Evolutionary conservation across 2,797 vertebrate species (phyloP).

Genomic region (Malacoctenus gilli): DNA sequence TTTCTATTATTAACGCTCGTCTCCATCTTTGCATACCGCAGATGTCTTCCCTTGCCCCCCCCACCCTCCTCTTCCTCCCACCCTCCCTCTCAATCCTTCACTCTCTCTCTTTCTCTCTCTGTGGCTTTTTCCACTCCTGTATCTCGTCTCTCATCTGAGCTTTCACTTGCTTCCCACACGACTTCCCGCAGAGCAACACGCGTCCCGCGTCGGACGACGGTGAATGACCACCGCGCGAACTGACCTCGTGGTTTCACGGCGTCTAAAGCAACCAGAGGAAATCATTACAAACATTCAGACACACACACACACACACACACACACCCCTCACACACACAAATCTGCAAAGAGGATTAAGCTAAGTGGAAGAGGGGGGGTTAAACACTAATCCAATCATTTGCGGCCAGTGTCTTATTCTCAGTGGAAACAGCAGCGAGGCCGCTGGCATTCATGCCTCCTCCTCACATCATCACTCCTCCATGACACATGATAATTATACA

Average conservation of each 20-base stretch:
- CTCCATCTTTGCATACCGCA: conserved; percentile 47
- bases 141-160: conserved; percentile 38
- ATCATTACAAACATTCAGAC: conserved; percentile 14
- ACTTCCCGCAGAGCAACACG: conserved; percentile 31
- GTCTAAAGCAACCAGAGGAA: conserved; percentile 14
- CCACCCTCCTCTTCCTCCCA: conserved; percentile 16
- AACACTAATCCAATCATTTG: conserved; percentile 84
- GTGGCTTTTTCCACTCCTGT: conserved; percentile 1
- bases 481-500: conserved; percentile 74
- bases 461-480: conserved; percentile 57
- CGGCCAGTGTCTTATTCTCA: conserved; percentile 77
- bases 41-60: conserved; percentile 36
- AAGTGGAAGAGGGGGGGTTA: conserved; percentile 77
- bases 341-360: conserved; percentile 82
- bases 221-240: conserved; percentile 28
- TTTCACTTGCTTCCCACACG: conserved; percentile 44
- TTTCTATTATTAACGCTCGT: conserved; percentile 65
- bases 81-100: conserved; percentile 17
- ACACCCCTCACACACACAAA: conserved; percentile 31
- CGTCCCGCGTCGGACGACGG: conserved; percentile 29
- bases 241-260: conserved; percentile 54
- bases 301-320: conserved; percentile 24
- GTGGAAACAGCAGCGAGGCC: conserved; percentile 65
- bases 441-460: conserved; percentile 42
- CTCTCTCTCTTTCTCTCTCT: conserved; percentile 11